These are phyloP conservation scores for Theretra japonica DNA, from an alignment of 2,888 invertebrate species.

Conservation along the genomic window DNA sequence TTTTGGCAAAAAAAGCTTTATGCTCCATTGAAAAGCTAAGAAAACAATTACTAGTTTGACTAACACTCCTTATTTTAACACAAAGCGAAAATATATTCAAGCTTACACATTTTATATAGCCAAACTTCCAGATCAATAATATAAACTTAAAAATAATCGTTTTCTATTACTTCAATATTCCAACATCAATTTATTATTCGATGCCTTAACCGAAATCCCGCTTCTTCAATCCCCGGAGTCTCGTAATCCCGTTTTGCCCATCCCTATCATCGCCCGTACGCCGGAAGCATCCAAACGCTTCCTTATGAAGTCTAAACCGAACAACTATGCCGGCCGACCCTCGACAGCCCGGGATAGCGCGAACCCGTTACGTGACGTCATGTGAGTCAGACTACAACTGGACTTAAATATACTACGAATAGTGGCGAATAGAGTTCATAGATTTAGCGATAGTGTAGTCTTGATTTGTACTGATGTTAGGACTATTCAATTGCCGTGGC, in stretches of 20 bases:
- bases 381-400: not conserved
- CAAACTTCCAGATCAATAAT: no score
- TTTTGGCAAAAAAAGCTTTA: no score
- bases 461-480: no score
- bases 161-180: no score
- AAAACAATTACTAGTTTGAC: no score
- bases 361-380: conserved; percentile 13
- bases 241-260: not conserved
- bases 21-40: no score
- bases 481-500: no score
- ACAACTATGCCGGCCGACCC: conserved; percentile 26
- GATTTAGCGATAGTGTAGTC: no score
- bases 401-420: not conserved
- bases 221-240: not conserved
- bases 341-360: not conserved
- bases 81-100: no score
- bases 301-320: conserved; percentile 35
- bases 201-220: not conserved
- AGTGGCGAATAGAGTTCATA: not conserved
- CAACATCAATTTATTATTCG: not conserved
- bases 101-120: no score
- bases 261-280: conserved; percentile 2
- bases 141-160: no score
- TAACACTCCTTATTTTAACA: no score
- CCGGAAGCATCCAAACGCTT: conserved; percentile 36